Evolutionary conservation across 1,140 invertebrate genomes (phyloP), one percentile per base, ranked within the genome.

Genomic region (Whitmania pigra): DNA sequence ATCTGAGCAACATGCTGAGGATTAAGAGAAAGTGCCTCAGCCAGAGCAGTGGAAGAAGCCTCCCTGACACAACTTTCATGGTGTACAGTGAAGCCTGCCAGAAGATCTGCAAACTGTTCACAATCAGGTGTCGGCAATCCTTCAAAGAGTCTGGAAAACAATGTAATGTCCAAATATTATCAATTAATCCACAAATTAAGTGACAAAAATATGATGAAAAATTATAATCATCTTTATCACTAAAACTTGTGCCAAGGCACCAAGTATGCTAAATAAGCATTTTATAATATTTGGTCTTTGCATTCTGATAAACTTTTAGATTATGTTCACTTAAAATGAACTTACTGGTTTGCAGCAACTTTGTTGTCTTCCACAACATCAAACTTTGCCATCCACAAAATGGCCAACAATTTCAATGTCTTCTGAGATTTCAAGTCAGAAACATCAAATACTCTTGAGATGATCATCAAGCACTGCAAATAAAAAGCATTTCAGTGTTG

Each of bases 31-130:
- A 94, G 81, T 6, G 91, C 82, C 22, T 85, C 82, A 0, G 90
- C 88, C 49, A 94, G 80, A 0, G 91, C 89, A 73, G 86, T 82
- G 0, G 92, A 88, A 1, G 89, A 87, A 11, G 92, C 87, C 74
- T 87, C 85, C 78, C 94, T 88, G 40, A 96, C 85, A 72, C 88
- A 87, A 73, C 89, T 87, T 40, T 91, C 87, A 0, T 88, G 85
- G 81, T 93, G 90, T 74, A 88, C 87, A 27, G 93, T 83, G 80
- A 94, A 77, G 57, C 27, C 18, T 27, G 93, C 83, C 67, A 95
- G 78, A 1, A 74, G 73, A n/a, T 63, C 69, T 69, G 78, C 79
- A 27, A 84, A 86, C 81, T 86, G 83, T n/a, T 86, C 85, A 76
- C 25, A 63, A 25, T 40, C 36, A 20, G 71, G 63, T 67, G 22